Conservation (phyloP, 2,888 invertebrate genomes). For the Catocala sponsa region DNA sequence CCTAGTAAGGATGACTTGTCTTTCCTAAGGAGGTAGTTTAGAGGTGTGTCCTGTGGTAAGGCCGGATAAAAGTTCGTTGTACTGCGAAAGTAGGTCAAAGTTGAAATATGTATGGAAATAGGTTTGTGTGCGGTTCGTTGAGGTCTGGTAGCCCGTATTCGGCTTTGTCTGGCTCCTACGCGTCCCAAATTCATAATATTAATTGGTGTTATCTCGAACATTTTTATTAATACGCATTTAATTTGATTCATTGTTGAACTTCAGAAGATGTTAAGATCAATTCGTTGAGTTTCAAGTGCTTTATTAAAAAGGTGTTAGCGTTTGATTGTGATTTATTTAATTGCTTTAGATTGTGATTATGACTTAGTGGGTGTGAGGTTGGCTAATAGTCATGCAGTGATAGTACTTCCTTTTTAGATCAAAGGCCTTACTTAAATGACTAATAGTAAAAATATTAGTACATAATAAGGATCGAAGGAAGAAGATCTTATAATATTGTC, state of each 20-base stretch:
- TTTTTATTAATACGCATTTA: slow-evolving; percentile 47
- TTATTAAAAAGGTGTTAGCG: slow-evolving; percentile 46
- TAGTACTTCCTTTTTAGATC: background rate
- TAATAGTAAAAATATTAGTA: no score
- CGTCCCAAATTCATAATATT: slow-evolving; percentile 56
- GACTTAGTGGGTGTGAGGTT: background rate
- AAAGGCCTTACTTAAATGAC: no score
- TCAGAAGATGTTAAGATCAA: slow-evolving; percentile 42
- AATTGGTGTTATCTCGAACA: slow-evolving; percentile 47
- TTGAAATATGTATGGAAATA: no score
- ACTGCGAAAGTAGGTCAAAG: no score
- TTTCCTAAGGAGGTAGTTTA: no score
- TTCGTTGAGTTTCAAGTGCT: slow-evolving; percentile 28
- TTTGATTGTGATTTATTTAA: slow-evolving; percentile 36
- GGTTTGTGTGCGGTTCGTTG: no score
- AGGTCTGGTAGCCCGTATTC: no score
- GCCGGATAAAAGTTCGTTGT: no score
- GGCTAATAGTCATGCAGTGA: background rate
- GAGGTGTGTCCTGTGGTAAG: no score
- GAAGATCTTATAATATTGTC: no score
- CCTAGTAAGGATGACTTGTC: no score
- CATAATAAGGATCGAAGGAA: no score
- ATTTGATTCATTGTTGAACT: slow-evolving; percentile 50
- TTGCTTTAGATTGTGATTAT: slow-evolving; percentile 16
- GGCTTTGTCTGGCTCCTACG: slow-evolving; percentile 45